Conservation (phyloP, 2,888 invertebrate genomes). For the Hirtodrosophila confusa region DNA sequence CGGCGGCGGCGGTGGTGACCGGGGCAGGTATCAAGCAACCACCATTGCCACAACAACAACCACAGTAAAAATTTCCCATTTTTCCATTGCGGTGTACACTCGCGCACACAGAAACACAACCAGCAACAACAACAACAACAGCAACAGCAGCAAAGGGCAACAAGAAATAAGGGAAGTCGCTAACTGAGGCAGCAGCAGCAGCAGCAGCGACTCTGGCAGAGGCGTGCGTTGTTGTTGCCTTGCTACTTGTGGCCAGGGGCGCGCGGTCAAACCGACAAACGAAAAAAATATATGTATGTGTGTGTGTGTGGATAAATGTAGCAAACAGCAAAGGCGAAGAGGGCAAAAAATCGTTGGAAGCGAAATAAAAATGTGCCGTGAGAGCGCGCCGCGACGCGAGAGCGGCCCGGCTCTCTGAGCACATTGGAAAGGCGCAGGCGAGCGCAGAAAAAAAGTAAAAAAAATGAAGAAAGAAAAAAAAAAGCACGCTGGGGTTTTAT, state of each 20-base stretch:
- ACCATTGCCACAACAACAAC: constrained; percentile 84
- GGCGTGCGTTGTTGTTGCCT: constrained; percentile 39
- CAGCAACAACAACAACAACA: constrained; percentile 32
- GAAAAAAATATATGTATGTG: constrained; percentile 23
- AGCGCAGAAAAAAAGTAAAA: constrained; percentile 23
- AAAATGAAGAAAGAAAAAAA: constrained; percentile 36
- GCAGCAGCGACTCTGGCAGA: constrained; percentile 17
- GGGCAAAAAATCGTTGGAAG: constrained; percentile 52
- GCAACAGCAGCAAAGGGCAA: constrained; percentile 28
- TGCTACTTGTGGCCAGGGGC: constrained; percentile 69
- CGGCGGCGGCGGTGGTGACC: constrained; percentile 47
- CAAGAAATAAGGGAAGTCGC: constrained; percentile 56
- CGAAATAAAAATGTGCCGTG: constrained; percentile 65
- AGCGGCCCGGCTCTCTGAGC: constrained; percentile 45
- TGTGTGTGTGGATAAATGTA: no score
- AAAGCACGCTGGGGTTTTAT: constrained; percentile 31
- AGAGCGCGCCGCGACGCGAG: constrained; percentile 33
- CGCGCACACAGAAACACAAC: constrained; percentile 60
- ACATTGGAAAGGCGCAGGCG: constrained; percentile 64
- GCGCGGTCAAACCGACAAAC: constrained; percentile 65
- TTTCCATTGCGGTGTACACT: constrained; percentile 82
- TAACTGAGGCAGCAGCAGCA: constrained; percentile 14
- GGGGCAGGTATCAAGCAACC: constrained; percentile 82
- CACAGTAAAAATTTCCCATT: constrained; percentile 84
- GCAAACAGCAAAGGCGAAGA: constrained; percentile 43